Percentiles rank a stretch among this genome's conserved stretches.
phyloP scores from a whole-genome alignment of 2,888 invertebrate genomes.

The Cantharis lateralis region DNA sequence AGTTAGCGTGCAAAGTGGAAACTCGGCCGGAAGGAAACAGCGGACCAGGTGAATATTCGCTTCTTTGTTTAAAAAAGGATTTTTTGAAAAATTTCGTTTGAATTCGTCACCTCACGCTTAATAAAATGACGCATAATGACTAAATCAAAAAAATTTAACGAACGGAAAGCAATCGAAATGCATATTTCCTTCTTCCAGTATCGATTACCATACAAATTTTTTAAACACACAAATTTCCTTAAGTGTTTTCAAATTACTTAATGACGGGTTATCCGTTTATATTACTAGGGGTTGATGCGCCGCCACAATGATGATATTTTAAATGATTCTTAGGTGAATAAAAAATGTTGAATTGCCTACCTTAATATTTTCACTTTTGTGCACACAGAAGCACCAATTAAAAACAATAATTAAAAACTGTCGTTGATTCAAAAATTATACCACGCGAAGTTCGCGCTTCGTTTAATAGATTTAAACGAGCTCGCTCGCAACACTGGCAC shows the following conservation, averaged over 20 bases:
- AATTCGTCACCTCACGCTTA: not conserved
- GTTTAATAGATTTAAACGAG: conserved; percentile 5
- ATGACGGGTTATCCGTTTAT: not conserved
- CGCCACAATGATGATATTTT: not conserved
- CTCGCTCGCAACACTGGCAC: not conserved
- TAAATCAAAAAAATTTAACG: not conserved
- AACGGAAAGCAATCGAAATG: not conserved
- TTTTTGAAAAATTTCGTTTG: not conserved
- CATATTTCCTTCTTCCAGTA: not conserved
- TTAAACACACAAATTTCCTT: not conserved
- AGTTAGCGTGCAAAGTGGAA: conserved; percentile 21
- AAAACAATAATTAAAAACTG: not conserved
- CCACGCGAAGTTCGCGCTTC: not conserved
- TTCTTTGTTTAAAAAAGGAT: not conserved
- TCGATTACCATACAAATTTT: not conserved
- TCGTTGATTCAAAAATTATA: not conserved
- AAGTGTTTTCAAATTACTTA: not conserved
- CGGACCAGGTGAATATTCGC: conserved; percentile 8
- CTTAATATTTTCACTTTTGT: not conserved
- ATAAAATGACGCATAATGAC: not conserved
- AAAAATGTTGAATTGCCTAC: not conserved
- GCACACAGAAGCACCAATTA: not conserved
- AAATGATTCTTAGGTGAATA: too few species aligned
- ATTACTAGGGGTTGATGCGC: not conserved
- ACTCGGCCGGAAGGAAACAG: conserved; percentile 27